Percentiles rank a stretch among this genome's conserved stretches.
Evolutionary conservation across 2,797 vertebrate species (phyloP).

Genomic region (Galagoides demidoff): DNA sequence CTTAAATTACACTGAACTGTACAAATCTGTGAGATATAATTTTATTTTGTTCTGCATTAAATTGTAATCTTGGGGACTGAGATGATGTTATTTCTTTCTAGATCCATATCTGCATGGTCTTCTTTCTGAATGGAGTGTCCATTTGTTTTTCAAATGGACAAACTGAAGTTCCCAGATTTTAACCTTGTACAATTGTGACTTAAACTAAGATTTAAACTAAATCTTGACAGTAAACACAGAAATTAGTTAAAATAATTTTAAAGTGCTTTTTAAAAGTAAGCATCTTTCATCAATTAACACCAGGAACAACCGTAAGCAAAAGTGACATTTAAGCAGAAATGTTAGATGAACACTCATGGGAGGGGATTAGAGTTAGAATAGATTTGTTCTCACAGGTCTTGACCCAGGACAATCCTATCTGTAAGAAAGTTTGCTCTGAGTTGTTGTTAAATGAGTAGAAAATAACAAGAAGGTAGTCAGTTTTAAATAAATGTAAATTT

Average conservation of each 20-base stretch:
- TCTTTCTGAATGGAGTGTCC: background rate
- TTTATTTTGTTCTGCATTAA: background rate
- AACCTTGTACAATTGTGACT: background rate
- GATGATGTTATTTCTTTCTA: background rate
- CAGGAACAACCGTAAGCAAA: background rate
- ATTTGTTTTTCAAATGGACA: background rate
- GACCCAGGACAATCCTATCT: background rate
- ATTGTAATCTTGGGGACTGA: background rate
- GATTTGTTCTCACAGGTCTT: background rate
- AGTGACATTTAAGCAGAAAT: background rate
- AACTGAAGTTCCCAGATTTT: background rate
- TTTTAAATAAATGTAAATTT: background rate
- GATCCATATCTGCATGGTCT: background rate
- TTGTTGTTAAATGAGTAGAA: background rate
- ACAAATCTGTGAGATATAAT: background rate
- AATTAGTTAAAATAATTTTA: constrained; percentile 5
- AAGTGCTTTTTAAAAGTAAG: background rate
- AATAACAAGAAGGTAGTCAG: background rate
- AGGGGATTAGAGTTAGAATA: background rate
- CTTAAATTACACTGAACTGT: background rate
- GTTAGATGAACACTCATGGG: background rate
- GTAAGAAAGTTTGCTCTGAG: background rate
- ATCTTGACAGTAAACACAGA: background rate
- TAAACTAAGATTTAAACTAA: background rate
- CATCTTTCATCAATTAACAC: background rate